Conservation (phyloP, 1,140 invertebrate genomes). For the Andrena cerasifolii region DNA sequence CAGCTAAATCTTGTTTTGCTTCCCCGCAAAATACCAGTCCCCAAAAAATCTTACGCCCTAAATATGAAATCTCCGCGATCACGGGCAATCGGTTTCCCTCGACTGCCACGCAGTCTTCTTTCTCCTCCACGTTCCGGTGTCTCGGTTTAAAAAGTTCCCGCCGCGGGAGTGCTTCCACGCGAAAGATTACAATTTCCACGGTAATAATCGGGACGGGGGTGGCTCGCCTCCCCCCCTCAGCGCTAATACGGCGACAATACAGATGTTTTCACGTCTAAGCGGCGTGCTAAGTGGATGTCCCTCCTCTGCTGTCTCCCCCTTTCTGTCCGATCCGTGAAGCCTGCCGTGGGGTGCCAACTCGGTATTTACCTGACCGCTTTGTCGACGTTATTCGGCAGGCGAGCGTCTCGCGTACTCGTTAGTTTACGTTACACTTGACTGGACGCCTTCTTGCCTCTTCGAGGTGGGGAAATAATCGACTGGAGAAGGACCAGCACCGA, state of each 20-base stretch:
- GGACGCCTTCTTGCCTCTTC: conserved; percentile 65
- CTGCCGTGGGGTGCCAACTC: conserved; percentile 43
- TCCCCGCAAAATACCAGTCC: no score
- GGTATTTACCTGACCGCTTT: conserved; percentile 54
- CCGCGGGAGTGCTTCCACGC: conserved; percentile 43
- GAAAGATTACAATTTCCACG: conserved; percentile 64
- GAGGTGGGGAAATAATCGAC: conserved; percentile 56
- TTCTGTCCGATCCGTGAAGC: conserved; percentile 25
- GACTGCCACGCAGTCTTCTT: background rate
- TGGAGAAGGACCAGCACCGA: conserved; percentile 36
- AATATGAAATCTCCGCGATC: background rate
- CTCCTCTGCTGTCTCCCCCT: conserved; percentile 6
- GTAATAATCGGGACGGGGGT: conserved; percentile 53
- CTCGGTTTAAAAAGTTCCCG: conserved; percentile 45
- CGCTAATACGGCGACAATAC: conserved; percentile 75
- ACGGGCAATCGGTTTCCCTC: no score
- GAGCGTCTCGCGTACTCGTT: conserved; percentile 52
- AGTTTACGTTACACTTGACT: conserved; percentile 67
- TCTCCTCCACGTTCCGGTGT: background rate
- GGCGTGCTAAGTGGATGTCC: conserved; percentile 76
- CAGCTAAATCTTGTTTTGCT: no score
- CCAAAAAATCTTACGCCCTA: no score
- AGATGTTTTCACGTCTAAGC: conserved; percentile 78
- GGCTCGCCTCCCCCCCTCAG: no score
- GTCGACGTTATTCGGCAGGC: conserved; percentile 15